Evolutionary conservation across 2,888 invertebrate species (phyloP).

Genomic region (Pyrgus malvae): DNA sequence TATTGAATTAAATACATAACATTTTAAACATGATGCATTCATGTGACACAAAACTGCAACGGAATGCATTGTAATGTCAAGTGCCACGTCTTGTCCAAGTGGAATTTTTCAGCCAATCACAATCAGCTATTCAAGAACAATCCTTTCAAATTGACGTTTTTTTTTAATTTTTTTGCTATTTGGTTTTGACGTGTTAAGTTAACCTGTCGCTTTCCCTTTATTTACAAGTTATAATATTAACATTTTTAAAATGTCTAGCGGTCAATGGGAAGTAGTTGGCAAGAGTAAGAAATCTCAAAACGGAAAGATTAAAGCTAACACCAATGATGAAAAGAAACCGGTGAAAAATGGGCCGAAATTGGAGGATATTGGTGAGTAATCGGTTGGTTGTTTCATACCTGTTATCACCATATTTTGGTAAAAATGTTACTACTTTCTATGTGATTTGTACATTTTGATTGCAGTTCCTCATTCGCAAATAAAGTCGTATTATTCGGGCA

Average conservation of each 20-base stretch:
- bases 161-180: constrained; percentile 47
- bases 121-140: constrained; percentile 32
- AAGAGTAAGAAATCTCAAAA: constrained; percentile 84
- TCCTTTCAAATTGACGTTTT: constrained; percentile 53
- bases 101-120: constrained; percentile 67
- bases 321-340: constrained; percentile 84
- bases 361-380: constrained; percentile 87
- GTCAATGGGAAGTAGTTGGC: constrained; percentile 88
- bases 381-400: background rate
- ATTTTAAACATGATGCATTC: background rate
- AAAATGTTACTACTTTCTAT: constrained; percentile 4
- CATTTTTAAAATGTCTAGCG: constrained; percentile 66
- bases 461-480: constrained; percentile 86
- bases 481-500: constrained; percentile 84
- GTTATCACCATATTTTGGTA: background rate
- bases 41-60: background rate
- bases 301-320: constrained; percentile 68
- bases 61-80: constrained; percentile 32
- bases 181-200: constrained; percentile 78
- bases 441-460: constrained; percentile 27
- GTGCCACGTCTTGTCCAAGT: constrained; percentile 76
- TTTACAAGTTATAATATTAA: constrained; percentile 56
- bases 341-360: constrained; percentile 85
- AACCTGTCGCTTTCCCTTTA: constrained; percentile 61
- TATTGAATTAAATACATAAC: background rate